phyloP scores from a whole-genome alignment of 1,140 invertebrate genomes.

The Microplitis demolitor region DNA sequence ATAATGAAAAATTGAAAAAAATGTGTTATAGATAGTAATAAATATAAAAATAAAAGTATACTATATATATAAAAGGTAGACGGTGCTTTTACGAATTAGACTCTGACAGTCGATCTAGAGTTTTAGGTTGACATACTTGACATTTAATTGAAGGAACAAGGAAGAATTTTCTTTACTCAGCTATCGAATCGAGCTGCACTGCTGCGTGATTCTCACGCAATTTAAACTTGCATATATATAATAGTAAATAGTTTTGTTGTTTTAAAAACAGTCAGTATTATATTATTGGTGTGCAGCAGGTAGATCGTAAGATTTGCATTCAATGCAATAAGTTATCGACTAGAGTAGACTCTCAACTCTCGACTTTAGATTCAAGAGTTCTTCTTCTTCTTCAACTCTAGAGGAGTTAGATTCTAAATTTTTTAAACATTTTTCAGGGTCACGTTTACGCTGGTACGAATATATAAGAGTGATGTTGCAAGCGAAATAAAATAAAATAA shows the following conservation, averaged over 20 bases:
- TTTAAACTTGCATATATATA: neutral
- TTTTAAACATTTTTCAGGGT: constrained; percentile 1
- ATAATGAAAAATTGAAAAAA: too few species aligned
- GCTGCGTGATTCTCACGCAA: constrained; percentile 19
- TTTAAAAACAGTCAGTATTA: too few species aligned
- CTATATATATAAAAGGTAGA: too few species aligned
- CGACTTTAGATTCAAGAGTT: too few species aligned
- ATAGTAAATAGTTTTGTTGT: too few species aligned
- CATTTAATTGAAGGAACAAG: constrained; percentile 1
- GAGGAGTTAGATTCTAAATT: neutral
- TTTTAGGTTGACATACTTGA: constrained; percentile 11
- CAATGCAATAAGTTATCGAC: constrained; percentile 49
- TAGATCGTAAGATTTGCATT: constrained; percentile 41
- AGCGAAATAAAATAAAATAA: constrained; percentile 21
- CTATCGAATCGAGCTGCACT: neutral
- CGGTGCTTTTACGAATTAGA: too few species aligned
- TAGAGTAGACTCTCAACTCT: neutral
- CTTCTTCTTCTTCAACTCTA: too few species aligned
- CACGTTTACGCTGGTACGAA: neutral
- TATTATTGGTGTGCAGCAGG: too few species aligned
- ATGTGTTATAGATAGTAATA: too few species aligned
- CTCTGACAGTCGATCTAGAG: constrained; percentile 13
- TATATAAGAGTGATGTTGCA: constrained; percentile 22
- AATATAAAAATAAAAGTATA: too few species aligned
- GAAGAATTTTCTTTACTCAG: neutral